Evolutionary conservation across 1,140 invertebrate genomes (phyloP), one percentile per base, ranked within the genome.

Genomic region (Littorina saxatilis): DNA sequence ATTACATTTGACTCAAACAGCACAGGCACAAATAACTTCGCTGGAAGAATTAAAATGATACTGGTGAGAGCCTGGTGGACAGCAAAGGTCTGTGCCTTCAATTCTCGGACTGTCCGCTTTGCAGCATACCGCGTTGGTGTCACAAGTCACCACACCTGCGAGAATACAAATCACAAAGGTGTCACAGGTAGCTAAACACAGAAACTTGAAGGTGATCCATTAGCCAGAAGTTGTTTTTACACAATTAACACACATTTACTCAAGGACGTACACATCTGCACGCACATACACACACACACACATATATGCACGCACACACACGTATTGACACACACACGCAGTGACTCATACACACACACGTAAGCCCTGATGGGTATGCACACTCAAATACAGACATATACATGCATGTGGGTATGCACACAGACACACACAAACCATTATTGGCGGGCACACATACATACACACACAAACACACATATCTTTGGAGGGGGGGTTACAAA

Each of bases 381-480:
- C 63, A 68, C 63, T 7, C 63, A 68, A 27, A 35, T 32, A 68
- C 63, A 35, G 27, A 68, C 63, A 68, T 32, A 37, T 32, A 68
- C 63, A 68, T 32, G 35, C 32, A 68, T n/a, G n/a, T n/a, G n/a
- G 11, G n/a, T n/a, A 63, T 29, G n/a, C 63, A 68, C 63, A 68
- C 63, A 68, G 27, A 58, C 55, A 58, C 55, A 58, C n/a, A 58
- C 55, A 58, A 4, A 50, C 20, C 9, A 50, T 50, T 50, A 50
- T 50, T 50, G 9, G 20, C 20, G 47, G 47, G 20, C 68, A 72
- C 68, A 72, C 68, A 72, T 37, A 72, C 68, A 72, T 37, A 72
- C 37, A 40, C 68, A 72, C 68, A 72, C 68, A 40, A 35, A 72
- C 35, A 72, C 35, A 72, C 37, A n/a, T n/a, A n/a, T n/a, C n/a